Evolutionary conservation across 2,888 invertebrate species (phyloP), one percentile per base, ranked within the genome.

Genomic region (Clunio marinus): DNA sequence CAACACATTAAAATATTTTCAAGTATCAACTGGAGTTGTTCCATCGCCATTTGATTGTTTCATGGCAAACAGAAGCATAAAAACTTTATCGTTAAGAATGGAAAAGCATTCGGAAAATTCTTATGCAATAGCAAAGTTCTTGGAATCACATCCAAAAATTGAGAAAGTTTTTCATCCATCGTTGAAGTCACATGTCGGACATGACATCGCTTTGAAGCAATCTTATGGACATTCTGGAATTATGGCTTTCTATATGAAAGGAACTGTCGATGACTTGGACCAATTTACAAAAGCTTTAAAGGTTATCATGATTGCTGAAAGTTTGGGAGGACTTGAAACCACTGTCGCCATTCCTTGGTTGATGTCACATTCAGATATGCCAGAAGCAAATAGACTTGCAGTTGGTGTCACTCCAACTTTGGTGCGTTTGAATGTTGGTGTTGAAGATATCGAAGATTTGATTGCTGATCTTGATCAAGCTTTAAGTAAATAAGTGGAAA

Each of bases 41-140:
- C 90, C 92, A 13, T 87, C 90, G 0, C 89, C 92, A 1, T 90
- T 90, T 76, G 92, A 93, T 74, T 91, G 91, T 75, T 86, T 82
- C 73, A 78, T 89, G 74, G 88, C 89, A 0, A 87, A 86, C 72
- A 80, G 88, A 35, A 87, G 90, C 71, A 76, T 91, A 68, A 91
- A 90, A 79, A 91, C 91, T 0, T 79, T 92, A 32, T 84, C 86
- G 68, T 70, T 91, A 10, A 78, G 91, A 69, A 90, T 92, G 89
- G 80, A 83, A 69, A 81, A 84, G 72, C 89, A 90, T 74, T 83
- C 83, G 78, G 79, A 80, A 68, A 90, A 84, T 75, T 85, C 84
- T 0, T 72, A 87, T 68, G 81, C 80, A 0, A 82, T 90, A 10
- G 91, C 88, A 0, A 80, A 82, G 71, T 89, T 81, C 73, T 77